Conservation (phyloP, 2,797 vertebrate species). For the Rhinatrema bivittatum region DNA sequence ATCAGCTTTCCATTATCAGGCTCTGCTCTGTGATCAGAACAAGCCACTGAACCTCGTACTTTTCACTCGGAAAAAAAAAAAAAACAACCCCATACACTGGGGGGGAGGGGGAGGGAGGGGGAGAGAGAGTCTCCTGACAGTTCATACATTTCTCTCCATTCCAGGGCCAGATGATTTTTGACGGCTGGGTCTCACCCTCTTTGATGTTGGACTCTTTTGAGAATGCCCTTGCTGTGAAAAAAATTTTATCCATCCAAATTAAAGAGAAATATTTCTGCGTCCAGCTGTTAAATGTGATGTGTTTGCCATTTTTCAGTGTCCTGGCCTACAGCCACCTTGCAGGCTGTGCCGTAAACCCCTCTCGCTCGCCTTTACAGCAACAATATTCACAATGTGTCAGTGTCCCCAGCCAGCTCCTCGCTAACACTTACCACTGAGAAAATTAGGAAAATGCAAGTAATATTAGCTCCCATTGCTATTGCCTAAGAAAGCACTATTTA, state of each 20-base stretch:
- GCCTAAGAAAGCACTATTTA: conserved; percentile 22
- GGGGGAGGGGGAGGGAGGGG: conserved; percentile 48
- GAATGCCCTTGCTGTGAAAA: conserved; percentile 61
- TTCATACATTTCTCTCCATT: conserved; percentile 65
- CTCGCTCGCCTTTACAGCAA: conserved; percentile 26
- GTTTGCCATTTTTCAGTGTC: conserved; percentile 64
- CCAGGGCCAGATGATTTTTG: conserved; percentile 64
- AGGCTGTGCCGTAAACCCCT: conserved; percentile 50
- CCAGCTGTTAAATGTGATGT: conserved; percentile 67
- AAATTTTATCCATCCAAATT: conserved; percentile 64
- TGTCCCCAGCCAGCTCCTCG: conserved; percentile 29
- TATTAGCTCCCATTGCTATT: conserved; percentile 19
- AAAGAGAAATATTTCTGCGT: conserved; percentile 66
- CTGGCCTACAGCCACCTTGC: conserved; percentile 49
- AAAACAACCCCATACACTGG: conserved; percentile 37
- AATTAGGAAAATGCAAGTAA: conserved; percentile 33
- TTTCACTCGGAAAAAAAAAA: conserved; percentile 61
- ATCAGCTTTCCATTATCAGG: conserved; percentile 54
- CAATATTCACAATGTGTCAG: conserved; percentile 28
- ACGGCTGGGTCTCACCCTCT: conserved; percentile 65
- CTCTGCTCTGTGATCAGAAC: conserved; percentile 53
- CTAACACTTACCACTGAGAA: conserved; percentile 16
- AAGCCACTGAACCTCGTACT: conserved; percentile 57
- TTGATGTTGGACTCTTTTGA: conserved; percentile 65
- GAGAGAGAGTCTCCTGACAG: no score